Evolutionary conservation across 2,113 vertebrate species (phyloP).

Genomic region (Callopanchax toddi): DNA sequence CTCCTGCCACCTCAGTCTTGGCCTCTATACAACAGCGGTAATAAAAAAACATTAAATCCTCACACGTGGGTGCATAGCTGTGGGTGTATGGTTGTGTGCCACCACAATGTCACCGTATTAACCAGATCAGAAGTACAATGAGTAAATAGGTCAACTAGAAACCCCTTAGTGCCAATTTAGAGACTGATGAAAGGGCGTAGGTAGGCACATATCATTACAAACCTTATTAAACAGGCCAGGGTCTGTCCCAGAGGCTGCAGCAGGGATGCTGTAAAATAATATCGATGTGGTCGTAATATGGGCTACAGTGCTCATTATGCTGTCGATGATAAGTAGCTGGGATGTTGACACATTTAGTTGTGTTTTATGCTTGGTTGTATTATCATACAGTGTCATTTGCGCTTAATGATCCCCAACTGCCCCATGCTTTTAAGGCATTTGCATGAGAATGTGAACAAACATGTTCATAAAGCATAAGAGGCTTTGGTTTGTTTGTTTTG

Average conservation of each 20-base stretch:
- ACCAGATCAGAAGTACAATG: slow-evolving; percentile 65
- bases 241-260: slow-evolving; percentile 62
- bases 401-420: slow-evolving; percentile 39
- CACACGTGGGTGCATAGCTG: slow-evolving; percentile 54
- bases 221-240: slow-evolving; percentile 67
- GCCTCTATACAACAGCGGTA: slow-evolving; percentile 28
- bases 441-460: slow-evolving; percentile 21
- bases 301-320: slow-evolving; percentile 58
- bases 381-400: slow-evolving; percentile 50
- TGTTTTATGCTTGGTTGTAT: slow-evolving; percentile 47
- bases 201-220: slow-evolving; percentile 68
- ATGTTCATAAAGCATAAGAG: slow-evolving; percentile 15
- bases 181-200: slow-evolving; percentile 69
- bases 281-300: slow-evolving; percentile 52
- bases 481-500: background rate
- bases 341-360: slow-evolving; percentile 61
- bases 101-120: slow-evolving; percentile 64
- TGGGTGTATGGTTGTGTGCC: slow-evolving; percentile 66
- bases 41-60: slow-evolving; percentile 56
- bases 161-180: slow-evolving; percentile 71
- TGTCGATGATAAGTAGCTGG: slow-evolving; percentile 50
- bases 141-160: slow-evolving; percentile 75
- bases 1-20: slow-evolving; percentile 41
- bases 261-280: slow-evolving; percentile 57
- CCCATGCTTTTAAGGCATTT: slow-evolving; percentile 29